phyloP scores from a whole-genome alignment of 2,797 vertebrate species.

The Rhynchonycteris naso region DNA sequence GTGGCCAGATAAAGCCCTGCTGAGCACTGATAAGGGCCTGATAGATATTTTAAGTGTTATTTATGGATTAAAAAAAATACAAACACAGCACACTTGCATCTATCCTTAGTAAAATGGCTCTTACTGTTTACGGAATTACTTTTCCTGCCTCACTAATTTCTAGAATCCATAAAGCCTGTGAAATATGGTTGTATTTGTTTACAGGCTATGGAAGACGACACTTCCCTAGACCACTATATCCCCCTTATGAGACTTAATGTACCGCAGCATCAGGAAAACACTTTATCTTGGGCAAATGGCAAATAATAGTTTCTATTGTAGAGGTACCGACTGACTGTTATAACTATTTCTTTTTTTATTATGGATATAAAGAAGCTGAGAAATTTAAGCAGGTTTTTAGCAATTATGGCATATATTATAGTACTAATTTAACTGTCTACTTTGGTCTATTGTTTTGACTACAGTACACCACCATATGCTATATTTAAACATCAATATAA shows the following conservation, averaged over 20 bases:
- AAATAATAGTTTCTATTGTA: conserved; percentile 33
- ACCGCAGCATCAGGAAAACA: neutral
- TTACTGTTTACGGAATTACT: neutral
- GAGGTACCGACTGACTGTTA: neutral
- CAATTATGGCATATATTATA: conserved; percentile 17
- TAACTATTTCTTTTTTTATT: conserved; percentile 53
- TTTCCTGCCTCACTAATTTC: neutral
- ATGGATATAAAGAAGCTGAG: neutral
- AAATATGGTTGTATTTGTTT: neutral
- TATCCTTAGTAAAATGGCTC: neutral
- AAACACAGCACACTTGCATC: neutral
- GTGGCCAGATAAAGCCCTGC: neutral
- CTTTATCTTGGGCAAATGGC: neutral
- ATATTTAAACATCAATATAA: conserved; percentile 10
- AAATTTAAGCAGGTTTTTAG: conserved; percentile 39
- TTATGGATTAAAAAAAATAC: conserved; percentile 1
- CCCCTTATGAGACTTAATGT: conserved; percentile 3
- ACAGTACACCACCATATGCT: neutral
- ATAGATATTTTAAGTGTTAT: conserved; percentile 25
- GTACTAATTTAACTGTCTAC: neutral
- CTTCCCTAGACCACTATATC: neutral
- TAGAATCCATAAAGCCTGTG: neutral
- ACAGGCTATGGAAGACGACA: neutral
- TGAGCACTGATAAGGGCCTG: neutral
- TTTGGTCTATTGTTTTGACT: conserved; percentile 21